Conservation (phyloP, 2,888 invertebrate species). For the Stenichneumon culpator region DNA sequence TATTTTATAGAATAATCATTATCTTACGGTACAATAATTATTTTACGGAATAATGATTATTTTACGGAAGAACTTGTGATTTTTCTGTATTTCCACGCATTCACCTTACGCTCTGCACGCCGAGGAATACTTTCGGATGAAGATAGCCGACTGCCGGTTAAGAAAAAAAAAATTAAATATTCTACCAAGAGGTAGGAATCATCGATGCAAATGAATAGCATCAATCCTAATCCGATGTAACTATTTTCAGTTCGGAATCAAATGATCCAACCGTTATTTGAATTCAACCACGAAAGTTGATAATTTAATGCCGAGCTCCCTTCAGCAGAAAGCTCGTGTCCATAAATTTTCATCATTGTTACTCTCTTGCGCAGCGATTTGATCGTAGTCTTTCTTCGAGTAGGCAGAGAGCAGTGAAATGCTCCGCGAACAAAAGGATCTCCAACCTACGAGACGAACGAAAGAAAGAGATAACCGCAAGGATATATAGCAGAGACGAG, state of each 20-base stretch:
- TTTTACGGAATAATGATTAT: too few species aligned
- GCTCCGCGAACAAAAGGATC: slow-evolving; percentile 49
- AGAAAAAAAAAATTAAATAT: too few species aligned
- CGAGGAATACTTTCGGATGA: too few species aligned
- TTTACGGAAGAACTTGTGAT: background rate
- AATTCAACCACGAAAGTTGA: background rate
- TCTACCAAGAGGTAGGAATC: background rate
- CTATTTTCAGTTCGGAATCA: background rate
- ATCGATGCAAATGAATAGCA: slow-evolving; percentile 13
- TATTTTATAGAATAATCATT: too few species aligned
- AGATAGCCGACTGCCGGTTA: too few species aligned
- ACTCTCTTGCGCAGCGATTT: slow-evolving; percentile 42
- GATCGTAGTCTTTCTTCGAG: slow-evolving; percentile 54
- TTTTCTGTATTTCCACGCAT: too few species aligned
- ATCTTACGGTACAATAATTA: too few species aligned
- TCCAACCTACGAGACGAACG: slow-evolving; percentile 39
- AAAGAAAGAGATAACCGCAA: slow-evolving; percentile 32
- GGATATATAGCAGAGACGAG: slow-evolving; percentile 23
- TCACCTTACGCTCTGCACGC: too few species aligned
- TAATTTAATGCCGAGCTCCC: slow-evolving; percentile 23
- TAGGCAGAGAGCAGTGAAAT: slow-evolving; percentile 34
- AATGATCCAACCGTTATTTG: background rate
- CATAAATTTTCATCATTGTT: slow-evolving; percentile 55
- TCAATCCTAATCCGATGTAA: background rate
- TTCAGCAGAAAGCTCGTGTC: slow-evolving; percentile 26